A percentile compares a stretch with the other conserved stretches of the same genome.
These are phyloP conservation scores for Panzeria rudis DNA, from an alignment of 2,888 invertebrate genomes.

Conservation along the genomic window DNA sequence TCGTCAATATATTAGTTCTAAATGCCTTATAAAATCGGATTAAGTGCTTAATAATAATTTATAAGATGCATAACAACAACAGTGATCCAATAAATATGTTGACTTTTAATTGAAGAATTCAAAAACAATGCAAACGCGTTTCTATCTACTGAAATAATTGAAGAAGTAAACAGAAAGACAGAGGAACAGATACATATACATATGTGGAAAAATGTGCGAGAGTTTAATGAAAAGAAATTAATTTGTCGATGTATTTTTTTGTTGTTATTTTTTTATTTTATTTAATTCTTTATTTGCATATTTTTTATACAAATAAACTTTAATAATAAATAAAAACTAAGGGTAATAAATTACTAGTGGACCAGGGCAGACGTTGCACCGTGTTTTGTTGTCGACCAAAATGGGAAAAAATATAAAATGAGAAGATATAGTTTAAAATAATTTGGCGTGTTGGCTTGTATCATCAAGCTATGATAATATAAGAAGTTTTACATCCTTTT, in stretches of 20 bases:
- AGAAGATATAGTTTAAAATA: too few relatives aligned
- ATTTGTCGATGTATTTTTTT: background rate
- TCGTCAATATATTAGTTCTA: background rate
- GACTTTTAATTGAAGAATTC: conserved; percentile 14
- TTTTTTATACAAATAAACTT: background rate
- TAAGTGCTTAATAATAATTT: background rate
- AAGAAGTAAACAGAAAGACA: background rate
- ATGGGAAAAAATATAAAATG: too few relatives aligned
- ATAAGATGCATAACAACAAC: background rate
- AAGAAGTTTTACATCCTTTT: too few relatives aligned
- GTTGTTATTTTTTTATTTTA: background rate
- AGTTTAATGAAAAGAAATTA: conserved; percentile 3
- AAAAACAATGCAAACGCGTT: conserved; percentile 9
- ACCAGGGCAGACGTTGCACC: too few relatives aligned
- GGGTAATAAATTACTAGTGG: too few relatives aligned
- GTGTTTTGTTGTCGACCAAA: too few relatives aligned
- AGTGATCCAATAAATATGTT: background rate
- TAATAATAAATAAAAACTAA: too few relatives aligned
- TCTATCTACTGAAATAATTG: conserved; percentile 33
- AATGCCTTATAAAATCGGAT: background rate
- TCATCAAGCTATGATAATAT: too few relatives aligned
- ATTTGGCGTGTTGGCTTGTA: too few relatives aligned
- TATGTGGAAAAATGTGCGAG: background rate
- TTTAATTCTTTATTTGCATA: background rate
- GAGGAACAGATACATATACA: background rate